These are phyloP conservation scores for Sebastes aleutianus DNA, from an alignment of 2,797 vertebrate species.

Conservation along the genomic window DNA sequence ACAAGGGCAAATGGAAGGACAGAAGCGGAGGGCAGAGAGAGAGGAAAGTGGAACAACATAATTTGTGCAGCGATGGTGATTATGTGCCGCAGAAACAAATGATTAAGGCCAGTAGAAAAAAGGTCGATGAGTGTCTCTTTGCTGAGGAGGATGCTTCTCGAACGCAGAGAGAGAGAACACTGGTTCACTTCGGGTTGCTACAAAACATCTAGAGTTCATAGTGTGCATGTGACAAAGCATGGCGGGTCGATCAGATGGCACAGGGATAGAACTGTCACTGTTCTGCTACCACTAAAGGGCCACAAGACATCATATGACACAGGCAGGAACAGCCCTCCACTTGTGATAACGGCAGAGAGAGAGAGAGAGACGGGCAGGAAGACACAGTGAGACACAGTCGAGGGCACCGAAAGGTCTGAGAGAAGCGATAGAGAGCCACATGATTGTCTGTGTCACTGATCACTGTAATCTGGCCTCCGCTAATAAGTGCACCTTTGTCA, in stretches of 20 bases:
- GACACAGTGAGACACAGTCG: conserved; percentile 31
- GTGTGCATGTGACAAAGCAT: conserved; percentile 85
- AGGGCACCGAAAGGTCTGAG: conserved; percentile 70
- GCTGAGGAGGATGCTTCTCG: conserved; percentile 12
- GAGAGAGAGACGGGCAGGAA: conserved; percentile 26
- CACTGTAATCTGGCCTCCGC: conserved; percentile 42
- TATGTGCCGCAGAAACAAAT: conserved; percentile 60
- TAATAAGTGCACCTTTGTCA: conserved; percentile 71
- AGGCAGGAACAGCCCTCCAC: conserved; percentile 83
- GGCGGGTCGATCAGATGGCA: conserved; percentile 79
- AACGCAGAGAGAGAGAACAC: conserved; percentile 1
- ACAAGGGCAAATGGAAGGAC: conserved; percentile 42
- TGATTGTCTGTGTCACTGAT: conserved; percentile 74
- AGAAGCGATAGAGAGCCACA: conserved; percentile 65
- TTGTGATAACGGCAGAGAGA: conserved; percentile 68
- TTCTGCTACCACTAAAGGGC: conserved; percentile 87
- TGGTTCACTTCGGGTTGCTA: conserved; percentile 30
- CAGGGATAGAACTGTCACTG: conserved; percentile 95
- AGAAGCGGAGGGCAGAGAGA: conserved; percentile 23
- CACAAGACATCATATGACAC: conserved; percentile 92
- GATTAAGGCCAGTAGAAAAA: conserved; percentile 29
- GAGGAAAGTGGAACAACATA: conserved; percentile 49
- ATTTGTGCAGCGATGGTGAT: conserved; percentile 57
- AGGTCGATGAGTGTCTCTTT: conserved; percentile 39
- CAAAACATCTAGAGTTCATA: conserved; percentile 25